phyloP scores from a whole-genome alignment of 2,113 vertebrate genomes.

The Campylomormyrus tamandua region DNA sequence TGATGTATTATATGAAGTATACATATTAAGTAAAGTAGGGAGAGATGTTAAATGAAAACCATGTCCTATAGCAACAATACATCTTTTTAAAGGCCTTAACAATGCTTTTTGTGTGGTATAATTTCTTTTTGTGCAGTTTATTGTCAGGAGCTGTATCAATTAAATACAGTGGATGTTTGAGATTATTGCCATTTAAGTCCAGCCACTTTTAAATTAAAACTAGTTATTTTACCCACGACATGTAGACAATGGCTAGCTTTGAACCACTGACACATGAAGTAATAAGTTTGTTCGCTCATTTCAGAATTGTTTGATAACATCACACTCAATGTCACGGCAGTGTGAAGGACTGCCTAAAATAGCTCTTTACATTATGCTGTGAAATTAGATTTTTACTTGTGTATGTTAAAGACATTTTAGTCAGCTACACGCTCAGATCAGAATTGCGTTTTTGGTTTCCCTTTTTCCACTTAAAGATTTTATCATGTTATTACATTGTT shows the following conservation, averaged over 20 bases:
- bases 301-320: background rate
- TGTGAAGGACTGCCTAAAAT: background rate
- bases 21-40: background rate
- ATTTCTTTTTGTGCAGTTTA: background rate
- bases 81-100: background rate
- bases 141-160: background rate
- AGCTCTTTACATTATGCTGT: background rate
- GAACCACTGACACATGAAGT: background rate
- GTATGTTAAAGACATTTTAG: background rate
- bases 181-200: background rate
- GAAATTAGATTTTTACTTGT: background rate
- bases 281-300: background rate
- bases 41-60: background rate
- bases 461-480: background rate
- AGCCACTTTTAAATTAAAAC: background rate
- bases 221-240: background rate
- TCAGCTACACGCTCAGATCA: background rate
- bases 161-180: background rate
- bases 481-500: background rate
- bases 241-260: background rate
- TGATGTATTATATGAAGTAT: background rate
- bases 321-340: background rate
- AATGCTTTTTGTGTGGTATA: background rate
- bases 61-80: background rate
- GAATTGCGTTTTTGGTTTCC: background rate